phyloP scores from a whole-genome alignment of 2,797 vertebrate genomes.

The Brachyrhaphis roseni region DNA sequence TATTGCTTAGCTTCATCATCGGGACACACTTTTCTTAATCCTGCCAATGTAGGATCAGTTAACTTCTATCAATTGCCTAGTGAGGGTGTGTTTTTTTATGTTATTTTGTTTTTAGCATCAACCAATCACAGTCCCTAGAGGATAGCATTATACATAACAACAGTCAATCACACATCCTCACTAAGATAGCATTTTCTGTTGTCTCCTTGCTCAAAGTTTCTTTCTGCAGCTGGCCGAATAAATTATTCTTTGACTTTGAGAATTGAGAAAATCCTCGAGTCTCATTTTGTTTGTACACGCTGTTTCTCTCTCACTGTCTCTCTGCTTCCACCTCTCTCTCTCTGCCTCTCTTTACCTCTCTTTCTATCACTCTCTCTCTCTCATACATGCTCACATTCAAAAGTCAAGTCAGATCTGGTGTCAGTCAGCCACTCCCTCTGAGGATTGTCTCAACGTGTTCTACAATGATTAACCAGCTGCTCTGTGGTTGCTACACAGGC shows the following conservation, averaged over 20 bases:
- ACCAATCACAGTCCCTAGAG: too few relatives aligned
- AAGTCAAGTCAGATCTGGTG: conserved; percentile 78
- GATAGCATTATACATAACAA: too few relatives aligned
- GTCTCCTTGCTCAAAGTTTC: too few relatives aligned
- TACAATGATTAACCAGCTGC: conserved; percentile 73
- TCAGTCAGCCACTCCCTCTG: conserved; percentile 65
- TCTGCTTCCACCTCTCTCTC: not conserved
- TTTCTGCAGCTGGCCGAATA: not conserved
- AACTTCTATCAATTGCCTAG: not conserved
- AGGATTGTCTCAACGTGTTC: conserved; percentile 62
- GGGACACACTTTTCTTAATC: too few relatives aligned
- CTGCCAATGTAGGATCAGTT: too few relatives aligned
- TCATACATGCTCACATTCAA: conserved; percentile 7
- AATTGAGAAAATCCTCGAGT: not conserved
- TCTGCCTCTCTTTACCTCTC: not conserved
- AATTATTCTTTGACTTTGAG: not conserved
- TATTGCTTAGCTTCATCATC: too few relatives aligned
- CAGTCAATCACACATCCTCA: too few relatives aligned
- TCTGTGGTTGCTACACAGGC: conserved; percentile 30
- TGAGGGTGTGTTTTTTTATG: too few relatives aligned
- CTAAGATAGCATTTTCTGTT: too few relatives aligned
- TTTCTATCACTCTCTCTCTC: not conserved
- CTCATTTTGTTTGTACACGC: not conserved
- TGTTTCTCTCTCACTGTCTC: not conserved
- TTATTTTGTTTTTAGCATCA: too few relatives aligned